Percentiles rank a stretch among this genome's conserved stretches.
These are phyloP conservation scores for Halcyon leucocephala DNA, from an alignment of 2,797 vertebrate genomes.

Conservation along the genomic window DNA sequence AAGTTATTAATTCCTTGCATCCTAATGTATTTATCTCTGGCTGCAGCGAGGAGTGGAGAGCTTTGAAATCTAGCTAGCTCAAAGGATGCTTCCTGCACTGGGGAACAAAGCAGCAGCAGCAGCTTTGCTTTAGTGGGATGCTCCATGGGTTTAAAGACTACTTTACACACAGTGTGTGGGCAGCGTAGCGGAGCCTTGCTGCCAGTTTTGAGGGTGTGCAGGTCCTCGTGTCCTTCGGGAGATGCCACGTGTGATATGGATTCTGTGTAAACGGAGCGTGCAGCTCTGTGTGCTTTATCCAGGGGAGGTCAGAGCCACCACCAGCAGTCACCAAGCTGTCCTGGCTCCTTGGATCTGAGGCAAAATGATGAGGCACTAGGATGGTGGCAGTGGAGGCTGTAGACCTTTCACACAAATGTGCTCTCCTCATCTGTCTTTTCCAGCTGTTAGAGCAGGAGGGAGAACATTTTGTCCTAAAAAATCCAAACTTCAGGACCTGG, in stretches of 20 bases:
- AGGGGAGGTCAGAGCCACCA: background rate
- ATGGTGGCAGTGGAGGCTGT: background rate
- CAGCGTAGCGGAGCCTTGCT: background rate
- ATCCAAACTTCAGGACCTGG: background rate
- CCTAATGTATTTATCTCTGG: constrained; percentile 66
- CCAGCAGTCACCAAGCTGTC: background rate
- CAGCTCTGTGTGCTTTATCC: background rate
- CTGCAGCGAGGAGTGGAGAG: constrained; percentile 20
- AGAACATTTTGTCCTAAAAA: background rate
- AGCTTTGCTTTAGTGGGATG: background rate
- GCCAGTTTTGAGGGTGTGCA: background rate
- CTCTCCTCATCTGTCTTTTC: background rate
- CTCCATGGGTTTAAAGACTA: background rate
- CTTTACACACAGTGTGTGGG: background rate
- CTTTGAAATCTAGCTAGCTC: constrained; percentile 57
- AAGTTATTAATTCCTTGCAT: constrained; percentile 64
- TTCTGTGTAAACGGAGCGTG: background rate
- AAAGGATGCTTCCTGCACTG: background rate
- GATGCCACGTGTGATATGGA: fast-evolving
- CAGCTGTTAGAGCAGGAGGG: background rate
- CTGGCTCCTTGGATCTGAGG: background rate
- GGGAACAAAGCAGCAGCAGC: background rate
- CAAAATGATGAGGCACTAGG: background rate
- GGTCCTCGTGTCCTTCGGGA: background rate
- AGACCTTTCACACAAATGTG: fast-evolving